Evolutionary conservation across 2,888 invertebrate genomes (phyloP).

Genomic region (Eupithecia exiguata): DNA sequence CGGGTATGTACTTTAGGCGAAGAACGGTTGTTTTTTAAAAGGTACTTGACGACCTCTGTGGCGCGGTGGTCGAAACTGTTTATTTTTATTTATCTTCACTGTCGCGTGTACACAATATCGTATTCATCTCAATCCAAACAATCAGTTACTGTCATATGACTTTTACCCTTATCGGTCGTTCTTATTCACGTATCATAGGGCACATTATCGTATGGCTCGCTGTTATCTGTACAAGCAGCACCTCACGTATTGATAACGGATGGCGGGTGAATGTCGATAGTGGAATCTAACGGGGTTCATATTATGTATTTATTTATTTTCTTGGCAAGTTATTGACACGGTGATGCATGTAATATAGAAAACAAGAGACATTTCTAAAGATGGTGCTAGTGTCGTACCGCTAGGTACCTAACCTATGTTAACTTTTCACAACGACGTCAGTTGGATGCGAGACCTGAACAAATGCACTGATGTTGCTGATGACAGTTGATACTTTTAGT

Average conservation of each 20-base stretch:
- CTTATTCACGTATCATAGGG: constrained; percentile 36
- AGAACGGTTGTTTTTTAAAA: no score
- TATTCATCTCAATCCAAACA: constrained; percentile 27
- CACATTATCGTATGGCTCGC: constrained; percentile 33
- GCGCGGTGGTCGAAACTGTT: no score
- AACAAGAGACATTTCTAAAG: no score
- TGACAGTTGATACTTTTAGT: no score
- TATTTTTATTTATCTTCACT: background rate
- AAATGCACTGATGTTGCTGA: no score
- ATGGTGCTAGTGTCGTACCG: no score
- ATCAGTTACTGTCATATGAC: constrained; percentile 42
- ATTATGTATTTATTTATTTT: constrained; percentile 2
- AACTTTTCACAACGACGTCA: no score
- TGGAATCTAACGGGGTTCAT: constrained; percentile 10
- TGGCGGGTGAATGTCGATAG: constrained; percentile 26
- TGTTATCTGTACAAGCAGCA: constrained; percentile 41
- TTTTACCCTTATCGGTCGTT: constrained; percentile 35
- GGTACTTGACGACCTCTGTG: no score
- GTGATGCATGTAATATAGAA: background rate
- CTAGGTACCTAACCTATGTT: no score
- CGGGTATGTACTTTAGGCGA: background rate
- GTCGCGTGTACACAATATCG: background rate
- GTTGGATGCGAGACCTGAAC: no score
- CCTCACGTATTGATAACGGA: constrained; percentile 41
- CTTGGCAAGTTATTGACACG: background rate